Evolutionary conservation across 2,888 invertebrate genomes (phyloP).

Genomic region (Athalia cordata): DNA sequence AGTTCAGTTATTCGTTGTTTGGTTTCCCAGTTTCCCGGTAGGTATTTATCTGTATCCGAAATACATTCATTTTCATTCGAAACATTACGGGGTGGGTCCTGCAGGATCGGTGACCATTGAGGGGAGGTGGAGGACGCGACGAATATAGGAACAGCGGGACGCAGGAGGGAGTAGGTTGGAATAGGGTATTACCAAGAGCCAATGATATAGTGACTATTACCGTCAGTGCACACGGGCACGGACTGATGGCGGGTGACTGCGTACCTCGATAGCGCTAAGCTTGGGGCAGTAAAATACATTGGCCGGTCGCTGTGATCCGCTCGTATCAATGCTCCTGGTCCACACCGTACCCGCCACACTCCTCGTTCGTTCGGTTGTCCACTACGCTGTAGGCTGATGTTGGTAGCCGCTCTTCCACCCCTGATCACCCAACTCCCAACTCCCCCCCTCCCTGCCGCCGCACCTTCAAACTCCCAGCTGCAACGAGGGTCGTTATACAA

Average conservation of each 20-base stretch:
- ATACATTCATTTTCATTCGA: conserved; percentile 74
- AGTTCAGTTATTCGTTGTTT: too few species aligned
- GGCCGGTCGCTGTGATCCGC: conserved; percentile 72
- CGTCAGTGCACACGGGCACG: conserved; percentile 72
- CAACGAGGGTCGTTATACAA: conserved; percentile 55
- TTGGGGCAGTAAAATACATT: conserved; percentile 73
- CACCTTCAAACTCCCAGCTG: conserved; percentile 42
- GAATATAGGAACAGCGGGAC: conserved; percentile 10
- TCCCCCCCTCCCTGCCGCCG: conserved; percentile 16
- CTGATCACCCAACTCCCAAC: background rate
- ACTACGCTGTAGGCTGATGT: conserved; percentile 58
- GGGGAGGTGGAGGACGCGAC: conserved; percentile 40
- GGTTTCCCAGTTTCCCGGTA: conserved; percentile 50
- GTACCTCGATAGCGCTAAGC: conserved; percentile 73
- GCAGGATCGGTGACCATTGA: conserved; percentile 51
- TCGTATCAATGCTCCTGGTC: conserved; percentile 70
- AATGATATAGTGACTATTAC: conserved; percentile 74
- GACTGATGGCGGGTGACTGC: conserved; percentile 74
- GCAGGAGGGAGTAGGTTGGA: conserved; percentile 57
- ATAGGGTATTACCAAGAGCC: conserved; percentile 73
- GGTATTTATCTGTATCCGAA: conserved; percentile 73
- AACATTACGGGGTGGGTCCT: conserved; percentile 66
- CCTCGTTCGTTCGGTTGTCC: conserved; percentile 63
- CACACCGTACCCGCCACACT: conserved; percentile 8
- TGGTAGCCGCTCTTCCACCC: conserved; percentile 51